Evolutionary conservation across 2,113 vertebrate species (phyloP), one percentile per base, ranked within the genome.

Genomic region (Apodemus sylvaticus): DNA sequence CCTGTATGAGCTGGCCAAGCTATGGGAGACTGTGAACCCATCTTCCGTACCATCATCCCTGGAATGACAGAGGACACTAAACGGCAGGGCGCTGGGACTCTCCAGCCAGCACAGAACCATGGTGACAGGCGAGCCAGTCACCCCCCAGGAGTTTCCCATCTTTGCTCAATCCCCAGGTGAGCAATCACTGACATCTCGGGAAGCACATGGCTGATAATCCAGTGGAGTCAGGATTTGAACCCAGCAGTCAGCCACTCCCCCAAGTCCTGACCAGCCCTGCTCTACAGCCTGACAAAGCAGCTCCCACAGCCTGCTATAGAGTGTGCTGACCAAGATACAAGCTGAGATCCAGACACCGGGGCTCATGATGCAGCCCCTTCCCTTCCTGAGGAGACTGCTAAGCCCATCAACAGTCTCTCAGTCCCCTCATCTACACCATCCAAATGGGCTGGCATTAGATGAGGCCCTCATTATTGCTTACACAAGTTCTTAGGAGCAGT

Each of bases 271-370:
- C 60, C 58, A 22, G 20, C 39, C 58, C 70, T 66, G 73, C 42
- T 22, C 48, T 0, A 1, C 42, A 79, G 6, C 66, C 74, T 86
- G 29, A 31, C 13, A 13, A 4, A 53, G 31, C 31, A 16, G 1
- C 0, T 31, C 22, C 55, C 20, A 13, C 0, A 2, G 31, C 82
- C 73, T 5, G 34, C 53, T 4, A 0, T 6, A 10, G 4, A 48
- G 48, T 19, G 16, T 26, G 31, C 34, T 66, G 51, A 26, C n/a
- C 11, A 68, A n/a, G 62, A 45, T 29, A 48, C 2, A 26, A 29
- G 26, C 45, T 8, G 1, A 68, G 62, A 71, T 22, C 70, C 45
- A 19, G 81, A 42, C n/a, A 19, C 58, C 78, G 9, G 3, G 12
- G 60, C 34, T 78, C 62, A 2, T 2, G 24, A n/a, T 62, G 8